These are phyloP conservation scores for Eutolmus rufibarbis DNA, from an alignment of 2,888 invertebrate genomes.

Conservation along the genomic window DNA sequence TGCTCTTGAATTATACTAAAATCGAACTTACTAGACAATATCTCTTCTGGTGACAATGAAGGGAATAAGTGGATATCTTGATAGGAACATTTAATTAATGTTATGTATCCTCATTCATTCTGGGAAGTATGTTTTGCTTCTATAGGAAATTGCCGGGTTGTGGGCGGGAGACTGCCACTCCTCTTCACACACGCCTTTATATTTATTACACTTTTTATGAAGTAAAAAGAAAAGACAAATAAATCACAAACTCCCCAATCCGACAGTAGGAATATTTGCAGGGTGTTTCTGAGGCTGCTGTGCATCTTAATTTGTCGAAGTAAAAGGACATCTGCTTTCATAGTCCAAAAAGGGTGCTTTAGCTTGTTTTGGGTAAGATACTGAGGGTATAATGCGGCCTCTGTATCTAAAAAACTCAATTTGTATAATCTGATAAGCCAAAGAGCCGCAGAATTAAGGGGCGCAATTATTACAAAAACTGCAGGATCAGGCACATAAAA, in stretches of 20 bases:
- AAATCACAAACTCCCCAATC: background rate
- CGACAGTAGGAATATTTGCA: background rate
- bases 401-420: slow-evolving; percentile 30
- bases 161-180: background rate
- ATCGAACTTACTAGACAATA: background rate
- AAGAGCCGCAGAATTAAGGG: slow-evolving; percentile 35
- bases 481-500: background rate
- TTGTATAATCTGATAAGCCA: slow-evolving; percentile 37
- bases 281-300: background rate
- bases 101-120: background rate
- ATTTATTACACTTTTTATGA: background rate
- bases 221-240: background rate
- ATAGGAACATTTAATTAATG: background rate
- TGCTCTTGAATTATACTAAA: background rate
- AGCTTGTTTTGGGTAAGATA: background rate
- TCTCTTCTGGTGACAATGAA: background rate
- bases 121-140: background rate
- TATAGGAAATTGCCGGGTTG: background rate
- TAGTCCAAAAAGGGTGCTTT: background rate
- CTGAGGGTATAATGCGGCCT: background rate
- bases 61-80: background rate
- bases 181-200: background rate
- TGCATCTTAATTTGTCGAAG: background rate
- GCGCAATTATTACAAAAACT: background rate
- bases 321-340: slow-evolving; percentile 16